These are phyloP conservation scores for Pteromalus puparum DNA, from an alignment of 1,140 invertebrate genomes.

Conservation along the genomic window DNA sequence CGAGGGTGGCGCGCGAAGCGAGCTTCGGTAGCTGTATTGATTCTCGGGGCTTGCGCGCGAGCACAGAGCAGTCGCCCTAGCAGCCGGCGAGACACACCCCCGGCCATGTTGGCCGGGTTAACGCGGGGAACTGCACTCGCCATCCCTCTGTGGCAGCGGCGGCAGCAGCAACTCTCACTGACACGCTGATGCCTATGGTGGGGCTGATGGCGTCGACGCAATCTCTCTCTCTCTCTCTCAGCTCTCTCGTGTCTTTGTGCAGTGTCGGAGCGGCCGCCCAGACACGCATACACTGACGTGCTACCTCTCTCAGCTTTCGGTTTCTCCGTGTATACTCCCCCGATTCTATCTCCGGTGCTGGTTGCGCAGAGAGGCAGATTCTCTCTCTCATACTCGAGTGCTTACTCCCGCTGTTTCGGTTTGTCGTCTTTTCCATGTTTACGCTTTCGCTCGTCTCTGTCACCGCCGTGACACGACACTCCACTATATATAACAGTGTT, in stretches of 20 bases:
- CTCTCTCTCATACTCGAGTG: constrained; percentile 14
- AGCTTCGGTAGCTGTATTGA: constrained; percentile 50
- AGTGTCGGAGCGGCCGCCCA: background rate
- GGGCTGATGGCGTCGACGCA: background rate
- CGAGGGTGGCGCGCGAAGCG: constrained; percentile 21
- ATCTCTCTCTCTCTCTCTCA: background rate
- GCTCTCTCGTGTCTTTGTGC: background rate
- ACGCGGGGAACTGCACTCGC: constrained; percentile 15
- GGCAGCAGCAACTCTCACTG: constrained; percentile 18
- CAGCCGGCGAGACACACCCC: constrained; percentile 44
- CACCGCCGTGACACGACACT: constrained; percentile 39
- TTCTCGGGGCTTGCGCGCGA: constrained; percentile 40
- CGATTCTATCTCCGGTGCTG: background rate
- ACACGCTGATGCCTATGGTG: constrained; percentile 5
- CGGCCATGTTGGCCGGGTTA: constrained; percentile 37
- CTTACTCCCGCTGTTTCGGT: constrained; percentile 18
- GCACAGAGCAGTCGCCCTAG: background rate
- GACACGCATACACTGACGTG: background rate
- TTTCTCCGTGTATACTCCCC: constrained; percentile 24
- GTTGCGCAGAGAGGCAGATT: background rate
- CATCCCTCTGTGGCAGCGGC: background rate
- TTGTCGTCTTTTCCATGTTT: constrained; percentile 39
- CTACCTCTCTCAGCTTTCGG: constrained; percentile 42
- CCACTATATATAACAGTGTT: too few relatives aligned
- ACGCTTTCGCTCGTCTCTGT: background rate